These are phyloP conservation scores for Adrianichthys oophorus DNA, from an alignment of 2,797 vertebrate genomes.

Conservation along the genomic window DNA sequence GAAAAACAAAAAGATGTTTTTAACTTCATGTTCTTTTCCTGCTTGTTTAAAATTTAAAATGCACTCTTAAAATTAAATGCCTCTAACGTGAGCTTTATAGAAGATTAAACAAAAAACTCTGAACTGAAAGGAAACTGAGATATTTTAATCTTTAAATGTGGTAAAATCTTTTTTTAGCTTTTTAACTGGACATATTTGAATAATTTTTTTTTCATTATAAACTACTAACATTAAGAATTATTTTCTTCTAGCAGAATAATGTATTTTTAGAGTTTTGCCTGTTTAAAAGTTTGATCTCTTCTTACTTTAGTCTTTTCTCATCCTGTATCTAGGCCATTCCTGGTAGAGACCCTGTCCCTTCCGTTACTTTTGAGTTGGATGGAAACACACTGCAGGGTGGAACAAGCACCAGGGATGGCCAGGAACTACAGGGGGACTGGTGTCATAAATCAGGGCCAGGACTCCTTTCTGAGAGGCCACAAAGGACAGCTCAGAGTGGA, in stretches of 20 bases:
- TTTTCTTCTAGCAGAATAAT: no score
- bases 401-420: conserved; percentile 57
- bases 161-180: neutral
- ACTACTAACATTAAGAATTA: no score
- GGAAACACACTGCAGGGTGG: conserved; percentile 48
- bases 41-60: no score
- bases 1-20: no score
- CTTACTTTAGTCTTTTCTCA: conserved; percentile 21
- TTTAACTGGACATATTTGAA: neutral
- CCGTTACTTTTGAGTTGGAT: conserved; percentile 39
- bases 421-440: conserved; percentile 50
- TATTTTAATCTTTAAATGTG: no score
- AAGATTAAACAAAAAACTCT: no score
- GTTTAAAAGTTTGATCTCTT: conserved; percentile 4
- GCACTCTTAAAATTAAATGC: no score
- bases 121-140: no score
- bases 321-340: conserved; percentile 61
- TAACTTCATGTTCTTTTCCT: no score
- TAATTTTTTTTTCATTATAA: no score
- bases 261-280: neutral
- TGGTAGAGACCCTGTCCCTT: conserved; percentile 52
- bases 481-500: conserved; percentile 52
- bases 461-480: conserved; percentile 45
- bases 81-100: no score
- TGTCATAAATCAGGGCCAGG: conserved; percentile 74